Base-by-base conservation (phyloP, 2,888 invertebrate genomes). In the Smittia sp. region DNA sequence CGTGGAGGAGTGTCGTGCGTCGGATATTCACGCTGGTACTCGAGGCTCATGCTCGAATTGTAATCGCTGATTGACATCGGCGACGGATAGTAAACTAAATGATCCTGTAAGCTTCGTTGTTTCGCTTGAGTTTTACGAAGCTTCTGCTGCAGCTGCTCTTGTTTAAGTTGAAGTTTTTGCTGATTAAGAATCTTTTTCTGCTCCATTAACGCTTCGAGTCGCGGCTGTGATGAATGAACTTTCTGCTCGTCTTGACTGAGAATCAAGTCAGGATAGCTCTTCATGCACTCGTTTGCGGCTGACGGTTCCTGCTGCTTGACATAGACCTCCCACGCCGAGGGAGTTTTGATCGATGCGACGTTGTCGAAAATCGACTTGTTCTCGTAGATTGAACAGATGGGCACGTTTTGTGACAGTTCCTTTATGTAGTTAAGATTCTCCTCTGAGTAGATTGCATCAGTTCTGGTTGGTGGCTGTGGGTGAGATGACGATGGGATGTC, bases 41-140 rank as follows among this genome's bases (percentile, higher is more conserved):
- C 85, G 79, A 79, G 75, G 73, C 79, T 80, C 52, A 78, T 77
- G 68, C 78, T 79, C 63, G 79, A 81, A 24, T 80, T 80, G 66
- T 81, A 80, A 76, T 81, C 84, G 76, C 78, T 80, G 76, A 81
- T 84, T 80, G 75, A 85, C 81, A 84, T 79, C 78, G 83, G 83
- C 82, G 86, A 79, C 1, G 93, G 93, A 80, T 93, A 93, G 77
- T 92, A 93, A 0, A 90, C 90, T 6, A 93, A 82, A 13, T 92
- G 91, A 79, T 93, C 93, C 0, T 91, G 93, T 24, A 93, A 85
- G 68, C 79, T 77, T 1, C 77, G 76, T 63, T 78, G 77, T 77
- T 78, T 54, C 78, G 46, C 46, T 22, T 25, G 25, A 22, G 73
- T 15, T 15, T 41, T 46, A 46, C 41, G 65, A 7, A 38, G 3